A percentile compares a stretch with the other conserved stretches of the same genome.
Evolutionary conservation across 2,888 invertebrate genomes (phyloP).

Genomic region (Blastobasis adustella): DNA sequence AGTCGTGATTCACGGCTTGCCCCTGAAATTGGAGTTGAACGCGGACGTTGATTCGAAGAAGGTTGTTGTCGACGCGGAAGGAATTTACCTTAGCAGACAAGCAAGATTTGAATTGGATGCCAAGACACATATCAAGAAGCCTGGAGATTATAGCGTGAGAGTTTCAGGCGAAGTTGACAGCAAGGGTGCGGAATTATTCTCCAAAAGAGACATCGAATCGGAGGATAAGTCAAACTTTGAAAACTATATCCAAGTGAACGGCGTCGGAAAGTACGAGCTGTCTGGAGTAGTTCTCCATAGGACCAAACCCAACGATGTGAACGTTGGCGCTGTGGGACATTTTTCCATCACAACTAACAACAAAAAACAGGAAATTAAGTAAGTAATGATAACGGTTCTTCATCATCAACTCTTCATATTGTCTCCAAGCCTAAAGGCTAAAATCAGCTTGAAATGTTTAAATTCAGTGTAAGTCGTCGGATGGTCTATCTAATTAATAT

Average conservation of each 20-base stretch:
- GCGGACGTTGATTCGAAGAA: conserved; percentile 74
- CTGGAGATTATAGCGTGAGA: conserved; percentile 58
- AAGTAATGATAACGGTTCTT: conserved; percentile 26
- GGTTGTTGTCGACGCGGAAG: conserved; percentile 71
- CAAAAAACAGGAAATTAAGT: conserved; percentile 75
- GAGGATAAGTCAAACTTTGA: conserved; percentile 76
- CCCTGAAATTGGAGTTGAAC: conserved; percentile 68
- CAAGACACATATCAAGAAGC: conserved; percentile 55
- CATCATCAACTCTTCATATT: too few relatives aligned
- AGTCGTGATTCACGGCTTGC: conserved; percentile 73
- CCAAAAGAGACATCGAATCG: conserved; percentile 72
- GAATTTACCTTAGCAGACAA: conserved; percentile 75
- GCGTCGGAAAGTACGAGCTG: conserved; percentile 77
- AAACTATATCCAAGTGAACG: conserved; percentile 74
- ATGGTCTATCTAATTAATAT: too few relatives aligned
- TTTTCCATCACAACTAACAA: conserved; percentile 66
- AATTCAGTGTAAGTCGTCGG: too few relatives aligned
- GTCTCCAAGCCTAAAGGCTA: too few relatives aligned
- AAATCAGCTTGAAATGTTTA: too few relatives aligned
- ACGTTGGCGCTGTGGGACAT: conserved; percentile 72
- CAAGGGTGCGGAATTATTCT: conserved; percentile 58
- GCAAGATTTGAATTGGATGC: conserved; percentile 76
- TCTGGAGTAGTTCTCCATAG: conserved; percentile 75
- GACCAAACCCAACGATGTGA: conserved; percentile 67
- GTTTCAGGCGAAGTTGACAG: conserved; percentile 38